phyloP scores from a whole-genome alignment of 2,113 vertebrate genomes.

The Opisthocomus hoazin region DNA sequence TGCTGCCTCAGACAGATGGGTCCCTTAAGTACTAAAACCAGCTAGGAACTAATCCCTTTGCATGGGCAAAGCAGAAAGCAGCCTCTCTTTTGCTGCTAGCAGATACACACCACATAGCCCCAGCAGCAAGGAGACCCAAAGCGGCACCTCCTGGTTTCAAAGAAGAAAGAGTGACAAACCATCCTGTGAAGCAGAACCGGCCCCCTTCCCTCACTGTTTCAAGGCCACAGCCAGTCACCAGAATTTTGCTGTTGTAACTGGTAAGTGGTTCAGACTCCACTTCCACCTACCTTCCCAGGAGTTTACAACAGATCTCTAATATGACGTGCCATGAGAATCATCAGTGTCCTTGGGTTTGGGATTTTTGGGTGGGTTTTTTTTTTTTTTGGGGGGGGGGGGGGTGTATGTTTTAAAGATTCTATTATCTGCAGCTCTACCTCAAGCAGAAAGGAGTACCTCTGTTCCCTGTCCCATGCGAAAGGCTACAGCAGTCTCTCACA shows the following conservation, averaged over 20 bases:
- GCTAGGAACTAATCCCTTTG: slow-evolving; percentile 7
- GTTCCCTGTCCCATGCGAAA: not conserved
- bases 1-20: slow-evolving; percentile 30
- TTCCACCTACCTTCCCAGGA: not conserved
- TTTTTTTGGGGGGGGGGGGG: not conserved
- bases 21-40: slow-evolving; percentile 21
- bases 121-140: not conserved
- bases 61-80: not conserved
- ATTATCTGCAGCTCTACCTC: not conserved
- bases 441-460: not conserved
- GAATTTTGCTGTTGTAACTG: not conserved
- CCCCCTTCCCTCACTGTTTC: not conserved
- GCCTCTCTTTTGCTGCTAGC: not conserved
- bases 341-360: not conserved
- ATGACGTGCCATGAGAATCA: not conserved
- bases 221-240: not conserved
- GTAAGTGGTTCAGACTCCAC: not conserved
- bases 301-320: not conserved
- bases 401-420: not conserved
- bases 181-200: not conserved
- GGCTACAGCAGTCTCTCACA: not conserved
- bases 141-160: not conserved
- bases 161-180: not conserved
- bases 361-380: not conserved
- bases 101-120: not conserved